These are phyloP conservation scores for Nothocercus nigrocapillus DNA, from an alignment of 2,113 vertebrate genomes.

Conservation along the genomic window DNA sequence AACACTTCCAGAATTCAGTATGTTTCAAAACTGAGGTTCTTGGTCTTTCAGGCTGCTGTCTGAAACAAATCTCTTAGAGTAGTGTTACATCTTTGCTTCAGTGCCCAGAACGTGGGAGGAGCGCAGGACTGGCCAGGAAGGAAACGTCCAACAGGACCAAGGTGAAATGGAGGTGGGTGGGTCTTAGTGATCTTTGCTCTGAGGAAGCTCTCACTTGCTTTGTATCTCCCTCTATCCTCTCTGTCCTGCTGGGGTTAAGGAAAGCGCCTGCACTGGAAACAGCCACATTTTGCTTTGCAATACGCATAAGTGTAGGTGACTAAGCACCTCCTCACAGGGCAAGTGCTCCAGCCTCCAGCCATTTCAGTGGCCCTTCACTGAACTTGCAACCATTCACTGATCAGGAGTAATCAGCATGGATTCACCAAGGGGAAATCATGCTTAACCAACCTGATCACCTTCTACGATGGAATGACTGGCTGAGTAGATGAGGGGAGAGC, in stretches of 20 bases:
- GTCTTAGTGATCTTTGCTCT: not conserved
- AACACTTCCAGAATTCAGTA: not conserved
- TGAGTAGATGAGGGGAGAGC: no score
- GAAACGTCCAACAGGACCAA: not conserved
- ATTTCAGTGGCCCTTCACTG: rapidly evolving
- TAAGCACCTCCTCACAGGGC: rapidly evolving
- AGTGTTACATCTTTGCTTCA: rapidly evolving
- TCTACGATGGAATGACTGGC: no score
- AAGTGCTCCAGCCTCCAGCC: not conserved
- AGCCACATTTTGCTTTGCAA: not conserved
- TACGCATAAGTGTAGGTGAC: not conserved
- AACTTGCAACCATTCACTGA: not conserved
- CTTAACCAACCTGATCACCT: no score
- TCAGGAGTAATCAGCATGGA: no score
- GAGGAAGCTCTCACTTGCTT: not conserved
- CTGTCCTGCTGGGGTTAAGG: not conserved
- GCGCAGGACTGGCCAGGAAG: not conserved
- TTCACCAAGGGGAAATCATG: no score
- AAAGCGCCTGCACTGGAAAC: not conserved
- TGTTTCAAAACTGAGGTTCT: not conserved
- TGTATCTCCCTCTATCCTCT: not conserved
- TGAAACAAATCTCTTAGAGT: not conserved
- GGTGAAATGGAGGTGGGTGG: not conserved
- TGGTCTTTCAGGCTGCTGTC: not conserved
- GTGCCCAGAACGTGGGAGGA: not conserved